Evolutionary conservation across 2,888 invertebrate genomes (phyloP).

Genomic region (Lepidocyrtinus sp.): DNA sequence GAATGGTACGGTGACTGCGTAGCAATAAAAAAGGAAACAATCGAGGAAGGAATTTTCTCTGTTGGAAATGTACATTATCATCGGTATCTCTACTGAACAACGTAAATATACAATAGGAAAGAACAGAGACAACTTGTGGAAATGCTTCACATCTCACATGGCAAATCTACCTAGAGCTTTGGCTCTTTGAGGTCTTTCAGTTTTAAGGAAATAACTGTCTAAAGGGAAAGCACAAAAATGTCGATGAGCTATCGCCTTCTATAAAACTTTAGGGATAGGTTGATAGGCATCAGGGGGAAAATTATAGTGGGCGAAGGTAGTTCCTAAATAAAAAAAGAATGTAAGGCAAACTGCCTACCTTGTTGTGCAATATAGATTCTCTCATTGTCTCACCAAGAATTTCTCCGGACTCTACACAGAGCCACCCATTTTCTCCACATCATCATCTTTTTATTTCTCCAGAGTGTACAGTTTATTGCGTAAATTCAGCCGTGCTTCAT

Average conservation of each 20-base stretch:
- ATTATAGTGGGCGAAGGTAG: constrained; percentile 1
- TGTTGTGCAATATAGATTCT: neutral
- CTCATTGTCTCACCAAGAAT: neutral
- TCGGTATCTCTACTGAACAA: neutral
- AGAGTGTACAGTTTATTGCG: neutral
- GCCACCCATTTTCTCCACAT: constrained; percentile 1
- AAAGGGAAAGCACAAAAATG: neutral
- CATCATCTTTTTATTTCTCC: neutral
- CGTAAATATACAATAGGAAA: neutral
- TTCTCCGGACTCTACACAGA: neutral
- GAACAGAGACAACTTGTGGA: neutral
- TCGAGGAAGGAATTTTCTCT: neutral
- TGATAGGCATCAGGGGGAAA: constrained; percentile 3
- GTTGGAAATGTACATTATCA: neutral
- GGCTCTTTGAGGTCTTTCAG: neutral
- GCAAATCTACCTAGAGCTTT: neutral
- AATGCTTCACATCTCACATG: neutral
- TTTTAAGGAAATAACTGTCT: neutral
- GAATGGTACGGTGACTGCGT: neutral
- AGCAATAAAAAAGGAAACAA: constrained; percentile 13
- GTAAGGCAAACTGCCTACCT: neutral
- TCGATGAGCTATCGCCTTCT: constrained; percentile 7
- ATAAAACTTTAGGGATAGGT: neutral
- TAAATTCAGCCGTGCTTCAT: constrained; percentile 9
- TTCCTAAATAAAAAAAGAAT: constrained; percentile 4